Conservation (phyloP, 1,140 invertebrate species). For the Eufriesea mexicana region DNA sequence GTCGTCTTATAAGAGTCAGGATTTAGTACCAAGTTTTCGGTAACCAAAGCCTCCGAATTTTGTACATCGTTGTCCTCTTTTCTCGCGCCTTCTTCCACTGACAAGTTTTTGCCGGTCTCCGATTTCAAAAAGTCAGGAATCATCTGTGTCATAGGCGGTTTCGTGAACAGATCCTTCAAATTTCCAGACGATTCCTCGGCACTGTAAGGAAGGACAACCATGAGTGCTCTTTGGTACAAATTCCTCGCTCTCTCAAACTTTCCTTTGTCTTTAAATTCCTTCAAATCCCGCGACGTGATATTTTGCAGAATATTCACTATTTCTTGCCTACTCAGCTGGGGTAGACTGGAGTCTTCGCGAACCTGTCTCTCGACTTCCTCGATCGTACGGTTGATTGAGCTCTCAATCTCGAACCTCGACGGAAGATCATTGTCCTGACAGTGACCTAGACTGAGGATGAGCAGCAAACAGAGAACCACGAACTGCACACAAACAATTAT, state of each 20-base stretch:
- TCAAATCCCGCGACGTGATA: constrained; percentile 83
- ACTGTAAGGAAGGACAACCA: constrained; percentile 84
- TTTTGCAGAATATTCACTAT: constrained; percentile 85
- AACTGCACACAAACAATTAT: constrained; percentile 57
- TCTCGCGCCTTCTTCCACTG: constrained; percentile 22
- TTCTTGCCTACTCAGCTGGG: constrained; percentile 83
- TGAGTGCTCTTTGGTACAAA: constrained; percentile 82
- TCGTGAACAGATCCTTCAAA: constrained; percentile 83
- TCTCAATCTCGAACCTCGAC: constrained; percentile 73
- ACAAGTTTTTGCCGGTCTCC: constrained; percentile 38
- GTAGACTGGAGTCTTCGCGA: constrained; percentile 82
- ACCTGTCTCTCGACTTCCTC: constrained; percentile 85
- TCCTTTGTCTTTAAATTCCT: constrained; percentile 76
- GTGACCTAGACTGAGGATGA: constrained; percentile 68
- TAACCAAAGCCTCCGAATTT: constrained; percentile 9
- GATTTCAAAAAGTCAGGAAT: constrained; percentile 68
- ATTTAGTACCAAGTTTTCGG: constrained; percentile 36
- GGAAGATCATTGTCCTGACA: constrained; percentile 65
- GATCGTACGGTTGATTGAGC: constrained; percentile 83
- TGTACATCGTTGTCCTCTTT: background rate
- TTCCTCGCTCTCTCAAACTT: constrained; percentile 77
- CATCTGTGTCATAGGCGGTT: constrained; percentile 82
- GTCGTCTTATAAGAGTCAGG: background rate
- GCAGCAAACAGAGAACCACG: constrained; percentile 71
- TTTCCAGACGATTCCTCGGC: constrained; percentile 77